Evolutionary conservation across 2,888 invertebrate genomes (phyloP), one percentile per base, ranked within the genome.

Genomic region (Tinea semifulvella): DNA sequence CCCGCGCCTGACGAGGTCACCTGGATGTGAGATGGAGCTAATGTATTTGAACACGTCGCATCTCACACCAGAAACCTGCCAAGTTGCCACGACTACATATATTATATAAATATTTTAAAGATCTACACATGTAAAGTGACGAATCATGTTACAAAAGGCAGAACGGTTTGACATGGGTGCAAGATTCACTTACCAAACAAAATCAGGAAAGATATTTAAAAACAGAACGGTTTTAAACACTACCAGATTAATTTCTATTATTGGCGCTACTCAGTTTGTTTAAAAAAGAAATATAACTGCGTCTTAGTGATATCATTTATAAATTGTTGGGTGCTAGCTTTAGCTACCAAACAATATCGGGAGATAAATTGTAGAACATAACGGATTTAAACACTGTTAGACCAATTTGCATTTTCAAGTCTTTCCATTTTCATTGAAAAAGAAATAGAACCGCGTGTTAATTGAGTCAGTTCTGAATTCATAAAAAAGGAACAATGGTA

Each of bases 71-170:
- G n/a, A n/a, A n/a, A n/a, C n/a, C n/a, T n/a, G n/a, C n/a, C n/a
- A n/a, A n/a, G n/a, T n/a, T n/a, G n/a, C n/a, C n/a, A n/a, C n/a
- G n/a, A n/a, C n/a, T n/a, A n/a, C n/a, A n/a, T n/a, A n/a, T n/a
- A n/a, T n/a, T n/a, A n/a, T n/a, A n/a, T n/a, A n/a, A n/a, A n/a
- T n/a, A n/a, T n/a, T n/a, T n/a, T n/a, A n/a, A n/a, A n/a, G n/a
- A n/a, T n/a, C n/a, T n/a, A n/a, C n/a, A n/a, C n/a, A 31, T 31
- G 31, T 31, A 31, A 31, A 31, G 31, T 31, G 31, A 31, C 31
- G n/a, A 31, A 31, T 31, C 31, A 13, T 31, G 31, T 31, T 31
- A 31, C 13, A 7, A 11, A 31, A 31, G 31, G 31, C 31, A n/a
- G 13, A 31, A n/a, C 31, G 31, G n/a, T 31, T 11, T 31, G 31